Percentiles rank a stretch among this genome's conserved stretches.
Conservation (phyloP, 2,113 vertebrate genomes). For the Hemibagrus wyckioides region DNA sequence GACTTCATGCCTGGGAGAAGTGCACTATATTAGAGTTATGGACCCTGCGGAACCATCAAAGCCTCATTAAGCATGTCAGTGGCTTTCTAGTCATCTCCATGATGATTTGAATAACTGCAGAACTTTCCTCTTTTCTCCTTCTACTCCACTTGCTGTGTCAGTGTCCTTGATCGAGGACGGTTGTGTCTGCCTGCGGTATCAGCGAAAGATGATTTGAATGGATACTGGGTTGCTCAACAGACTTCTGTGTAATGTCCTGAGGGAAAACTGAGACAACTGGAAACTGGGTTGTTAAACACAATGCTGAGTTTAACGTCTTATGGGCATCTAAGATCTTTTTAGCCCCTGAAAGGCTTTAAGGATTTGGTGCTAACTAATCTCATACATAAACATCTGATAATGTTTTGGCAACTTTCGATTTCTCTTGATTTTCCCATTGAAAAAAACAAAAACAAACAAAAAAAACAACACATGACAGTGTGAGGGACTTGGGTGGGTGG, state of each 20-base stretch:
- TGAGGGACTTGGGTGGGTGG: background rate
- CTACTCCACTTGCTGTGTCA: conserved; percentile 5
- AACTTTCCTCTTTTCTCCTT: background rate
- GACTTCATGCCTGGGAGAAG: conserved; percentile 65
- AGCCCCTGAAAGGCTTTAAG: background rate
- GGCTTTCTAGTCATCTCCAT: conserved; percentile 68
- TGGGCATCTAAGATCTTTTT: background rate
- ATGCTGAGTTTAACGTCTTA: conserved; percentile 12
- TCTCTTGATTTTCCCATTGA: conserved; percentile 1
- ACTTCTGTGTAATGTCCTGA: conserved; percentile 43
- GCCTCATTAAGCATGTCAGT: conserved; percentile 70
- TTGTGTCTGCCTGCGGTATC: background rate
- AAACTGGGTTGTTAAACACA: conserved; percentile 27
- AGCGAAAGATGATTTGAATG: conserved; percentile 7
- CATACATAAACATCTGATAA: background rate
- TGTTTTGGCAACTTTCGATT: background rate
- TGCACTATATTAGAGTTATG: conserved; percentile 69
- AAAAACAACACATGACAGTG: background rate
- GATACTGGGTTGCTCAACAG: conserved; percentile 15
- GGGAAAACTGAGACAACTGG: conserved; percentile 26
- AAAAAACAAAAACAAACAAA: background rate
- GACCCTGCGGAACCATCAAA: conserved; percentile 73
- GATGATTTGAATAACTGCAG: conserved; percentile 55
- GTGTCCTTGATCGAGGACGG: background rate
- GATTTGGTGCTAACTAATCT: background rate